A percentile compares a stretch with the other conserved stretches of the same genome.
Evolutionary conservation across 2,113 vertebrate genomes (phyloP).

Genomic region (Mus spicilegus): DNA sequence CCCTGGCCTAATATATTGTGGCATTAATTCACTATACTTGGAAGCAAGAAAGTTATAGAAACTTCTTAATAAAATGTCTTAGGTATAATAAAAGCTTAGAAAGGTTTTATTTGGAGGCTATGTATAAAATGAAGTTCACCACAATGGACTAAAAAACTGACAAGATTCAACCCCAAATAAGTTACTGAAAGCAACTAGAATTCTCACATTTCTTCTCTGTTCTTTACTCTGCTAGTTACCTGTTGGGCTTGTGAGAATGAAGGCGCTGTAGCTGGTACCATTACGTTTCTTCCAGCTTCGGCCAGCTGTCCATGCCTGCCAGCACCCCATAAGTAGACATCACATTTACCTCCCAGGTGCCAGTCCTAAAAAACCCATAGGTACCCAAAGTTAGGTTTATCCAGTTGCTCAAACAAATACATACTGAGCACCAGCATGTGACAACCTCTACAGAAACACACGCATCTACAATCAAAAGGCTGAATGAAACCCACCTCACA

Average conservation of each 20-base stretch:
- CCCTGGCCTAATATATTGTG: neutral
- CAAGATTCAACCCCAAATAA: slow-evolving; percentile 23
- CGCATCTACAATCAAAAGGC: slow-evolving; percentile 44
- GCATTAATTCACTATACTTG: slow-evolving; percentile 14
- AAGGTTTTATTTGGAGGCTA: slow-evolving; percentile 41
- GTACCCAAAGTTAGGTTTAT: slow-evolving; percentile 56
- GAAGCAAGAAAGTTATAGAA: slow-evolving; percentile 54
- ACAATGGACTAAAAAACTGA: neutral
- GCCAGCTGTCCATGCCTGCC: slow-evolving; percentile 97
- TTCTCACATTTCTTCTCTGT: slow-evolving; percentile 2
- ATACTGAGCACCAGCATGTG: neutral
- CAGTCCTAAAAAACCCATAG: slow-evolving; percentile 90
- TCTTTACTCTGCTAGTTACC: slow-evolving; percentile 84
- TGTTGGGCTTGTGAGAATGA: slow-evolving; percentile 98
- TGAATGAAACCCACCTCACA: neutral
- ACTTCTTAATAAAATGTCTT: slow-evolving; percentile 7
- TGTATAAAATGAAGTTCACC: slow-evolving; percentile 28
- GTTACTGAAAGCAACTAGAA: neutral
- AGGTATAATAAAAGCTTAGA: slow-evolving; percentile 19
- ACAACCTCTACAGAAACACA: neutral
- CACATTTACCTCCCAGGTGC: slow-evolving; percentile 98
- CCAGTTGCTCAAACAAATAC: slow-evolving; percentile 35
- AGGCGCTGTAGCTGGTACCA: slow-evolving; percentile 92
- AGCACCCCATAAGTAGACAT: slow-evolving; percentile 96
- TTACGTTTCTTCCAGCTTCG: slow-evolving; percentile 96